A percentile compares a stretch with the other conserved stretches of the same genome.
Evolutionary conservation across 2,797 vertebrate genomes (phyloP).

Genomic region (Tragelaphus oryx): DNA sequence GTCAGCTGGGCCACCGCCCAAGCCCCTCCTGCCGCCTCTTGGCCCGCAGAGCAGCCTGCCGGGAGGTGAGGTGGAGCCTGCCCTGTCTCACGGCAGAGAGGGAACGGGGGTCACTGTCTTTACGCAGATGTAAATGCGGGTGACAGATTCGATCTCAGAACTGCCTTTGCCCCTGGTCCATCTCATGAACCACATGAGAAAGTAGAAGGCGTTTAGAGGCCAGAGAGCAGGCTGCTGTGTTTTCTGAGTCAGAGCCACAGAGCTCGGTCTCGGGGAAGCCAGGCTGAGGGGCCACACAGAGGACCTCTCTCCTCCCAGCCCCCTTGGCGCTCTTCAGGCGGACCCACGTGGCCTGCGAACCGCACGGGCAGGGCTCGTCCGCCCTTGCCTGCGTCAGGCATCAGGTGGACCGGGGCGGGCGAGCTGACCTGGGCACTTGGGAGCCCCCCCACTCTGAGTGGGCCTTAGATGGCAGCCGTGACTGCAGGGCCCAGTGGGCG

Average conservation of each 20-base stretch:
- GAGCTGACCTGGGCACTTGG: neutral
- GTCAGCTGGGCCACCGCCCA: neutral
- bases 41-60: neutral
- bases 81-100: neutral
- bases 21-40: neutral
- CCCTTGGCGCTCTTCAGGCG: neutral
- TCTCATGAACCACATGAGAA: neutral
- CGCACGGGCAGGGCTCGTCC: neutral
- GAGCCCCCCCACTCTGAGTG: neutral
- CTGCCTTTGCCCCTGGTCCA: neutral
- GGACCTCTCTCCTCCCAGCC: neutral
- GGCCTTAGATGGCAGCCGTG: neutral
- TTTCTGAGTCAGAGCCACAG: neutral
- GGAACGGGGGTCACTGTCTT: neutral
- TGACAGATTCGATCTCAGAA: neutral
- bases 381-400: neutral
- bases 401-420: too few species aligned
- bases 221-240: neutral
- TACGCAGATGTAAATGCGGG: neutral
- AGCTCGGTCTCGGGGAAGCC: neutral
- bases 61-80: neutral
- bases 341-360: rapidly evolving
- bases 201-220: neutral
- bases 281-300: neutral
- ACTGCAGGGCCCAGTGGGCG: slow-evolving; percentile 31